phyloP scores from a whole-genome alignment of 2,888 invertebrate genomes.

The Tipula unca region DNA sequence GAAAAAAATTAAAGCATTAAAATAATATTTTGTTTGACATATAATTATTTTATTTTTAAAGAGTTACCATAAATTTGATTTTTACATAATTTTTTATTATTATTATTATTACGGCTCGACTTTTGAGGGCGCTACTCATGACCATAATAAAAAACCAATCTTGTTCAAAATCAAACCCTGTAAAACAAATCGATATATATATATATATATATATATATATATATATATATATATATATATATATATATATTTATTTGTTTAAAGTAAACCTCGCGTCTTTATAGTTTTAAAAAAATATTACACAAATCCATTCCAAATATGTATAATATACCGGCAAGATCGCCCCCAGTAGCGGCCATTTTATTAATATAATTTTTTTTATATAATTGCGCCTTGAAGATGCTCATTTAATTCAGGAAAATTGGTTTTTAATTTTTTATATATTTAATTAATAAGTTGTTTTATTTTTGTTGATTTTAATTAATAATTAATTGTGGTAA shows the following conservation, averaged over 20 bases:
- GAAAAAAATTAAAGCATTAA: background rate
- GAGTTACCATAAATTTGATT: background rate
- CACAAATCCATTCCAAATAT: background rate
- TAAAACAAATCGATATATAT: background rate
- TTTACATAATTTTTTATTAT: background rate
- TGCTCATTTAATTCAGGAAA: slow-evolving; percentile 8
- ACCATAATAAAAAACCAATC: background rate
- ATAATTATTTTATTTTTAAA: background rate
- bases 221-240: too few species aligned
- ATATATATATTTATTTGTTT: background rate
- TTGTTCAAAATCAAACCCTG: background rate
- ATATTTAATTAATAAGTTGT: background rate
- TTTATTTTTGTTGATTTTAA: background rate
- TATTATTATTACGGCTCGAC: background rate
- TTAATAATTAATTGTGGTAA: background rate
- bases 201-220: background rate
- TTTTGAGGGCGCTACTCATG: background rate
- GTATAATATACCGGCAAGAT: background rate
- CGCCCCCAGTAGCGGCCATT: background rate
- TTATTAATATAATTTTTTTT: background rate
- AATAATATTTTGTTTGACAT: background rate
- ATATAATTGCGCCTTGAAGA: background rate
- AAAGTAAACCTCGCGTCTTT: background rate
- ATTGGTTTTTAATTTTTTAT: slow-evolving; percentile 1
- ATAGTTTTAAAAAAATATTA: background rate